phyloP scores from a whole-genome alignment of 2,113 vertebrate genomes.

The Petrocephalus microphthalmus region DNA sequence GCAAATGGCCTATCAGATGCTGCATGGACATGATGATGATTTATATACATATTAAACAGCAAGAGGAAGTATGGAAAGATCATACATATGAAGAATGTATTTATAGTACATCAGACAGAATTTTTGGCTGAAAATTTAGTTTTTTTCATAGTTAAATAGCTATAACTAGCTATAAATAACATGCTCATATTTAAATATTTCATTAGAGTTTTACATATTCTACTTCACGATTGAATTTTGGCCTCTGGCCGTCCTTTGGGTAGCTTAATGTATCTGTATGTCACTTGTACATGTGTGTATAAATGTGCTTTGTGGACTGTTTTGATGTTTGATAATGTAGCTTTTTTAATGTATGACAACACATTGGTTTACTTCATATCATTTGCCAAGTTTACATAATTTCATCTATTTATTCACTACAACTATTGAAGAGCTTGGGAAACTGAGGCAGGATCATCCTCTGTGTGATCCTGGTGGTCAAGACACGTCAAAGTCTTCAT shows the following conservation, averaged over 20 bases:
- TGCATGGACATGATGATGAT: neutral
- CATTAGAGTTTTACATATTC: neutral
- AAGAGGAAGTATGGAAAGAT: neutral
- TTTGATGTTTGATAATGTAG: neutral
- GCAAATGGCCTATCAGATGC: neutral
- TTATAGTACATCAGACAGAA: neutral
- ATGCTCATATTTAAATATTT: conserved; percentile 5
- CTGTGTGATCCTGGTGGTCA: neutral
- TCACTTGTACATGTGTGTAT: neutral
- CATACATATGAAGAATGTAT: neutral
- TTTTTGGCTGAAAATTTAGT: neutral
- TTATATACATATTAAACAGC: neutral
- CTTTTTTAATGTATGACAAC: neutral
- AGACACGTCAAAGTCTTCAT: neutral
- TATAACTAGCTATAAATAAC: neutral
- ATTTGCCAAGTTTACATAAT: neutral
- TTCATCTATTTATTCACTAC: neutral
- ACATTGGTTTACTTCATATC: neutral
- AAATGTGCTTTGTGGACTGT: neutral
- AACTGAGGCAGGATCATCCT: neutral
- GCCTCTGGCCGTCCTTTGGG: neutral
- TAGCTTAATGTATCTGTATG: neutral
- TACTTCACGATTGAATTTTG: neutral
- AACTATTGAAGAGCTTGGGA: neutral
- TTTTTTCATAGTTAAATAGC: neutral